Percentiles rank a stretch among this genome's conserved stretches.
Conservation (phyloP, 2,113 vertebrate species). For the Taurulus bubalis region DNA sequence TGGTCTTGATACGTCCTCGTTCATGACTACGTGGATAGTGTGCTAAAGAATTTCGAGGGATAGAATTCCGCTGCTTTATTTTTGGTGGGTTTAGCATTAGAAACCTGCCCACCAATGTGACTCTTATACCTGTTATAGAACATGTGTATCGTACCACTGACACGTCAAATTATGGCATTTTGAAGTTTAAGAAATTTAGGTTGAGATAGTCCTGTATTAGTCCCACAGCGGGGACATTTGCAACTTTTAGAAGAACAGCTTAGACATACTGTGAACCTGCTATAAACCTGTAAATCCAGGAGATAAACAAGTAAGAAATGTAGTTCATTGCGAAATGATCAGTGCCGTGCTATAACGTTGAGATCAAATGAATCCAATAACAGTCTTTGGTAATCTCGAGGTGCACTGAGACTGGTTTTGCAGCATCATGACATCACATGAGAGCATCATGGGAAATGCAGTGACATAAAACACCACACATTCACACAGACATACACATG, state of each 20-base stretch:
- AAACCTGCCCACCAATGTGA: not conserved
- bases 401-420: not conserved
- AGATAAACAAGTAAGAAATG: not conserved
- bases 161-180: not conserved
- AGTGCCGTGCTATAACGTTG: not conserved
- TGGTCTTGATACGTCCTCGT: not conserved
- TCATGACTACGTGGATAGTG: not conserved
- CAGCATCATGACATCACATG: conserved; percentile 39
- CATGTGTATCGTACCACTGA: not conserved
- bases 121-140: not conserved
- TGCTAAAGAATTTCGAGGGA: not conserved
- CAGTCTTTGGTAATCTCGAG: not conserved
- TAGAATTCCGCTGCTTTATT: not conserved
- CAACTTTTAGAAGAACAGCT: not conserved
- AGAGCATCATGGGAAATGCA: conserved; percentile 55
- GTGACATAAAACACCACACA: conserved; percentile 22
- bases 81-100: not conserved
- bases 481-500: not conserved
- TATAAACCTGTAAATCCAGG: not conserved
- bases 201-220: not conserved
- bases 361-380: not conserved
- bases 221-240: not conserved
- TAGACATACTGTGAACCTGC: not conserved
- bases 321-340: not conserved
- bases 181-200: not conserved